Evolutionary conservation across 2,113 vertebrate species (phyloP).

Genomic region (Osmerus mordax): DNA sequence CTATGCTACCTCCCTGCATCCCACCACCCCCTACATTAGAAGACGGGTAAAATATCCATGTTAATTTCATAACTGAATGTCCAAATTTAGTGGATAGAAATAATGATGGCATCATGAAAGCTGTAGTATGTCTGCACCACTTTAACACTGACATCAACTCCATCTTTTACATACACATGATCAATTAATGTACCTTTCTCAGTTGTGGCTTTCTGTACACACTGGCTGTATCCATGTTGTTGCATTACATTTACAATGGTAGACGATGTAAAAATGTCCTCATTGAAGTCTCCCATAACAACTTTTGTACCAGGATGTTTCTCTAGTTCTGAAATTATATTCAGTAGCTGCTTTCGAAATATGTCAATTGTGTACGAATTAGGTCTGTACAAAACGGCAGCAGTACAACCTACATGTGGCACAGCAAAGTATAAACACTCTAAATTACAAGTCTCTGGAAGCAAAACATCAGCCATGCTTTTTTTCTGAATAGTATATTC

Average conservation of each 20-base stretch:
- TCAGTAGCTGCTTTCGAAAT: background rate
- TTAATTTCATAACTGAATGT: background rate
- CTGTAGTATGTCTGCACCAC: constrained; percentile 4
- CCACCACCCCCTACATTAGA: background rate
- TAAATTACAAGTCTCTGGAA: background rate
- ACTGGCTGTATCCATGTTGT: constrained; percentile 10
- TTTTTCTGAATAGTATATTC: constrained; percentile 11
- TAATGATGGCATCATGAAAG: background rate
- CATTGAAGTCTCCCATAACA: constrained; percentile 18
- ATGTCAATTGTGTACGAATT: constrained; percentile 5
- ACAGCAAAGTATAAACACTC: constrained; percentile 14
- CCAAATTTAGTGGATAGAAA: background rate
- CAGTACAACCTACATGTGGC: constrained; percentile 9
- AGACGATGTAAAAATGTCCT: constrained; percentile 6
- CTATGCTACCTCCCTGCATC: background rate
- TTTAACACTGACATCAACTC: background rate
- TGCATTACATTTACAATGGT: background rate
- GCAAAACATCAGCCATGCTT: background rate
- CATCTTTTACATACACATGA: constrained; percentile 13
- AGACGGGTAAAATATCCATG: background rate
- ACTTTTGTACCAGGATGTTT: background rate
- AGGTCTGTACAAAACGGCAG: constrained; percentile 22
- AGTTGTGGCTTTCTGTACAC: constrained; percentile 6
- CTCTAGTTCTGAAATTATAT: background rate
- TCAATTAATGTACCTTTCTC: constrained; percentile 9